Percentiles rank a stretch among this genome's conserved stretches.
phyloP scores from a whole-genome alignment of 2,113 vertebrate species.

The Trachemys scripta region DNA sequence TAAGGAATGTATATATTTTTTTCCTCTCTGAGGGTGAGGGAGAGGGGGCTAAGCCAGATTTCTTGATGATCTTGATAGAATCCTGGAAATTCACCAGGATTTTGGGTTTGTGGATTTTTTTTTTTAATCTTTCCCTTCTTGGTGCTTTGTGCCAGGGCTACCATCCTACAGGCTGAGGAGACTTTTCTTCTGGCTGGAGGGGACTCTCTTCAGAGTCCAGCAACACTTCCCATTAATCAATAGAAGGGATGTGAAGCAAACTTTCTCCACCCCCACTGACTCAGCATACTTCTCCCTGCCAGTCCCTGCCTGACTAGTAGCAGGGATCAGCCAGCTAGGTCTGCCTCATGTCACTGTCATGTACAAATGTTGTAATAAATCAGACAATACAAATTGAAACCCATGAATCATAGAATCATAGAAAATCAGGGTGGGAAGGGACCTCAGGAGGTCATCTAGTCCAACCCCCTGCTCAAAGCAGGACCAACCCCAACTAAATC shows the following conservation, averaged over 20 bases:
- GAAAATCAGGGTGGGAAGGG: too few species aligned
- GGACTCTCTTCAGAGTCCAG: background rate
- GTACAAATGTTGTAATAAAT: background rate
- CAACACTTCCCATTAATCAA: background rate
- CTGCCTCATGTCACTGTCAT: background rate
- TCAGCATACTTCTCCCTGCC: background rate
- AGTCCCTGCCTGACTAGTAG: too few species aligned
- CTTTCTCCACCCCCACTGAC: background rate
- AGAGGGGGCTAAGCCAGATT: fast-evolving
- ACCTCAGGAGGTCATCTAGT: too few species aligned
- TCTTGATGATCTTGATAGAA: background rate
- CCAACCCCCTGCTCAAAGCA: too few species aligned
- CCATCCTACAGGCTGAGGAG: background rate
- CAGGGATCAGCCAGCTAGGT: background rate
- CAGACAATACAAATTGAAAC: background rate
- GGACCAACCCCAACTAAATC: too few species aligned
- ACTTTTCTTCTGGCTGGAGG: background rate
- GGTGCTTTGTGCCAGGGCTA: background rate
- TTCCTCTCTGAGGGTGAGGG: background rate
- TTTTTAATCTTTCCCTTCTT: background rate
- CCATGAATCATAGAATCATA: background rate
- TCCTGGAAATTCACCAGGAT: too few species aligned
- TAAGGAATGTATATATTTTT: background rate
- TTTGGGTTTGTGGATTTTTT: background rate
- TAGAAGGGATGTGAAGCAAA: background rate